Conservation (phyloP, 2,113 vertebrate species). For the Diglossa brunneiventris region DNA sequence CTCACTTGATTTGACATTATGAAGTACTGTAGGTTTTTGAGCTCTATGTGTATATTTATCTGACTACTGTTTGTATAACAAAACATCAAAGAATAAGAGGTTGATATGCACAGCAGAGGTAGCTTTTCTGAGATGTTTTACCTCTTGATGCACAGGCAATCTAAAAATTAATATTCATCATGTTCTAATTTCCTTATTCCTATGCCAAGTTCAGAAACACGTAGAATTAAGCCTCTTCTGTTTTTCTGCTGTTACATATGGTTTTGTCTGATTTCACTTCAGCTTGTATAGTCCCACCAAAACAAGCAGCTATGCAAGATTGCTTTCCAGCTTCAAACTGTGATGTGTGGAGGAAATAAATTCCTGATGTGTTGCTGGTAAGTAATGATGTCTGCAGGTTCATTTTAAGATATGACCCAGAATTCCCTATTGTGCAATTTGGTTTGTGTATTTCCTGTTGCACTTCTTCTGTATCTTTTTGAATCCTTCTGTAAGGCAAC, state of each 20-base stretch:
- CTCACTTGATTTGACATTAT: neutral
- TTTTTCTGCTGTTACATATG: neutral
- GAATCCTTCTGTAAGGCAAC: neutral
- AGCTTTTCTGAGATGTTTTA: slow-evolving; percentile 5
- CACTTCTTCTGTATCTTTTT: neutral
- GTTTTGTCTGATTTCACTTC: slow-evolving; percentile 30
- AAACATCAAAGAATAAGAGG: slow-evolving; percentile 1
- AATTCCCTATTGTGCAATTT: neutral
- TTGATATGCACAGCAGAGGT: neutral
- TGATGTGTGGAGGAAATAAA: neutral
- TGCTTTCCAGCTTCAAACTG: slow-evolving; percentile 16
- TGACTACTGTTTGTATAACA: slow-evolving; percentile 3
- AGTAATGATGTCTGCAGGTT: neutral
- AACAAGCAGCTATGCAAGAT: neutral
- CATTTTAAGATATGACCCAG: neutral
- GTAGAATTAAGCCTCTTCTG: neutral
- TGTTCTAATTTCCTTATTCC: slow-evolving; percentile 41
- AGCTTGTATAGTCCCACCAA: neutral
- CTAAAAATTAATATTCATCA: slow-evolving; percentile 38
- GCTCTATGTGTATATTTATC: neutral
- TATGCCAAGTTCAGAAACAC: slow-evolving; percentile 23
- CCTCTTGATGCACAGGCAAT: neutral
- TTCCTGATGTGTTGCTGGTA: neutral
- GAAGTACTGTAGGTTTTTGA: slow-evolving; percentile 15
- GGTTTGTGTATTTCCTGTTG: neutral